Conservation (phyloP, 2,113 vertebrate genomes). For the Rhabdomys dilectus region DNA sequence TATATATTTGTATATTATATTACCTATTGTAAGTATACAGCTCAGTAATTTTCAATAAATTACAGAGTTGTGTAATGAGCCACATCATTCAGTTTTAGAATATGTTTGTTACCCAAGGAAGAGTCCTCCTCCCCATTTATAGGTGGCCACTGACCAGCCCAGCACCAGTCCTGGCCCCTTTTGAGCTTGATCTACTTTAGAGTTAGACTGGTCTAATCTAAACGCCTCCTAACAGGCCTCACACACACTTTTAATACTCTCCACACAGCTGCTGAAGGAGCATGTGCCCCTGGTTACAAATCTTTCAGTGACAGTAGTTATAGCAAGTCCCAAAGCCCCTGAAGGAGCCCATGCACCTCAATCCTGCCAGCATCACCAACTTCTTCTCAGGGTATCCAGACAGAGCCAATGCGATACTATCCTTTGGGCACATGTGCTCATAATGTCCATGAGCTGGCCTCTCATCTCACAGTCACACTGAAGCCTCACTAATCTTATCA, state of each 20-base stretch:
- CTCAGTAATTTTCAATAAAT: neutral
- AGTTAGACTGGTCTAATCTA: neutral
- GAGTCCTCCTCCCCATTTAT: neutral
- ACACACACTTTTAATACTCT: neutral
- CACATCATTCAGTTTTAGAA: conserved; percentile 7
- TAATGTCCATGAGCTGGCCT: neutral
- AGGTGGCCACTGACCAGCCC: neutral
- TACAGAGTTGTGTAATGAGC: neutral
- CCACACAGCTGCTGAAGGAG: neutral
- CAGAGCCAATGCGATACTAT: neutral
- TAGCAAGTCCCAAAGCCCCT: neutral
- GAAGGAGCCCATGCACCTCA: neutral
- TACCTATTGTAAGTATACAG: conserved; percentile 4
- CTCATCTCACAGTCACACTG: neutral
- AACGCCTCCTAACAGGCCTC: neutral
- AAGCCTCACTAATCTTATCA: neutral
- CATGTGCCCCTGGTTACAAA: too few species aligned
- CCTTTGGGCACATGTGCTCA: neutral
- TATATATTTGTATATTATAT: neutral
- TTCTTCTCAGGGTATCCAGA: neutral
- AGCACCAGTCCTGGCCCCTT: neutral
- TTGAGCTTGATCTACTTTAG: neutral
- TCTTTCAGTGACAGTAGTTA: neutral
- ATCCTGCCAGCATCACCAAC: neutral
- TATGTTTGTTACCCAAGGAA: neutral